Conservation (phyloP, 2,797 vertebrate genomes). For the Diplodus puntazzo region DNA sequence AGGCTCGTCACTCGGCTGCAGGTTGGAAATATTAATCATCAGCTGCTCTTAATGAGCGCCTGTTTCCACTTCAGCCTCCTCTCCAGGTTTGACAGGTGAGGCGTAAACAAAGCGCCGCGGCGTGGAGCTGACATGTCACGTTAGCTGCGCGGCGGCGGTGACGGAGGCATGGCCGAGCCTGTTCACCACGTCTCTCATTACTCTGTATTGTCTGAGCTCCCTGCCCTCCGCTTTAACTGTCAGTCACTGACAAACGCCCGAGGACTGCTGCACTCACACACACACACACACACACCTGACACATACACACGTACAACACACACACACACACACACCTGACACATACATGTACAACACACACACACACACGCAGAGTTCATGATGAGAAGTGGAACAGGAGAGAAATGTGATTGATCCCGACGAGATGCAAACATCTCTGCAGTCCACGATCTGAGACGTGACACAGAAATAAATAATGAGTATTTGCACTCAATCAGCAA, state of each 20-base stretch:
- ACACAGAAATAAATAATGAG: too few species aligned
- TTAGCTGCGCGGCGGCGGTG: constrained; percentile 17
- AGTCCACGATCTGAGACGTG: too few species aligned
- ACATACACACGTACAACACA: neutral
- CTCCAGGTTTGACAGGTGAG: constrained; percentile 52
- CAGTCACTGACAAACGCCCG: constrained; percentile 58
- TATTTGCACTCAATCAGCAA: too few species aligned
- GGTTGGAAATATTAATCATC: constrained; percentile 55
- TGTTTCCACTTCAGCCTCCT: constrained; percentile 54
- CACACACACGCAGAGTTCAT: constrained; percentile 8
- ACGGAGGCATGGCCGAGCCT: constrained; percentile 52
- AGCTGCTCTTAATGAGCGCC: constrained; percentile 42
- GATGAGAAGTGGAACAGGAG: neutral
- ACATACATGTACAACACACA: neutral
- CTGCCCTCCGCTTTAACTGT: constrained; percentile 65
- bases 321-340: constrained; percentile 2
- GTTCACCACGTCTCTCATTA: constrained; percentile 67
- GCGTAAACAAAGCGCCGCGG: constrained; percentile 48
- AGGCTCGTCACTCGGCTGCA: constrained; percentile 18
- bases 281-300: constrained; percentile 1
- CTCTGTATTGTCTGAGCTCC: constrained; percentile 58
- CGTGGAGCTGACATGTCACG: constrained; percentile 43
- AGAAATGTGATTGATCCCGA: neutral
- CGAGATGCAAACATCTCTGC: too few species aligned
- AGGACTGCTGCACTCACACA: constrained; percentile 14